A percentile compares a stretch with the other conserved stretches of the same genome.
Evolutionary conservation across 2,888 invertebrate species (phyloP).

Genomic region (Crossocerus cetratus): DNA sequence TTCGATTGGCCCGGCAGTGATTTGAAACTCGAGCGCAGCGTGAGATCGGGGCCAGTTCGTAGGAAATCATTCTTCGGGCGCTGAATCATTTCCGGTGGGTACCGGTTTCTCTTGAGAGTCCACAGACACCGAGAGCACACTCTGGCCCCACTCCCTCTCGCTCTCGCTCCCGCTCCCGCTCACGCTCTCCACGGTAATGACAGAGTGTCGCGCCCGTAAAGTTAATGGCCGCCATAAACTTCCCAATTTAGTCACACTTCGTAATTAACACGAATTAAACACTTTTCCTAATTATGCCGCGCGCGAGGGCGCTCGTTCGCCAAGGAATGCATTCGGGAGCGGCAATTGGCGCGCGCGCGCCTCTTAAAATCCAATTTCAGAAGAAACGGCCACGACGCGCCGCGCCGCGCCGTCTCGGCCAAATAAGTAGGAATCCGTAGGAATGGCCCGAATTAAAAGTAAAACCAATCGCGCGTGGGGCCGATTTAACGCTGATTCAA

Average conservation of each 20-base stretch:
- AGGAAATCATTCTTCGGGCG: slow-evolving; percentile 39
- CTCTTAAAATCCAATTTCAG: no score
- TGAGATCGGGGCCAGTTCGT: slow-evolving; percentile 26
- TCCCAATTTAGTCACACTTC: slow-evolving; percentile 7
- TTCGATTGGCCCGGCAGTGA: neutral
- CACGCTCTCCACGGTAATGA: neutral
- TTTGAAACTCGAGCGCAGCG: slow-evolving; percentile 10
- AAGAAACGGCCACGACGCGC: no score
- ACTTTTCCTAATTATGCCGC: neutral
- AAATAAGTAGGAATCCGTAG: neutral
- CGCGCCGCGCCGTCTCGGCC: neutral
- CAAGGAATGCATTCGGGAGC: no score
- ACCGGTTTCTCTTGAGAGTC: slow-evolving; percentile 22
- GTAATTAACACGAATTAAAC: slow-evolving; percentile 15
- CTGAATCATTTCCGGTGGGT: slow-evolving; percentile 48
- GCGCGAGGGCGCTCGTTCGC: neutral
- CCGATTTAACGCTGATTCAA: slow-evolving; percentile 8
- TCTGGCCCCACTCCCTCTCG: neutral
- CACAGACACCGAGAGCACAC: neutral
- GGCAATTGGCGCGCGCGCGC: no score
- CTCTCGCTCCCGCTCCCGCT: neutral
- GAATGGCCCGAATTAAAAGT: no score
- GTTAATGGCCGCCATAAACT: slow-evolving; percentile 23
- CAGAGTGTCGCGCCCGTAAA: slow-evolving; percentile 8
- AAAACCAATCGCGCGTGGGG: no score